These are phyloP conservation scores for Perizoma flavofasciatum DNA, from an alignment of 2,888 invertebrate species.

Conservation along the genomic window DNA sequence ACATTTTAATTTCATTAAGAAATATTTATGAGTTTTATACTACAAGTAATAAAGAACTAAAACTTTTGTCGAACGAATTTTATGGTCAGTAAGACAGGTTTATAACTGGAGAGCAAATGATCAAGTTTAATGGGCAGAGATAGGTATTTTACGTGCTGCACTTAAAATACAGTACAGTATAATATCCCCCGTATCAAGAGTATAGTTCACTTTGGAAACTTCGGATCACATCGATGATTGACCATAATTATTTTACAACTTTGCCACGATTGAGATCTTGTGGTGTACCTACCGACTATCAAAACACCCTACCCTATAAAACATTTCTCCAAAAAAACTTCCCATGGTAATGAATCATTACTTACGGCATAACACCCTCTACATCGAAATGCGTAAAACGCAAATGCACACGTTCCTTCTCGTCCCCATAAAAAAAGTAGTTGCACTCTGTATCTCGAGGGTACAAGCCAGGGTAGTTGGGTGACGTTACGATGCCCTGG, in stretches of 20 bases:
- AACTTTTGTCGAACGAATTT: slow-evolving; percentile 16
- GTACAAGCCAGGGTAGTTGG: slow-evolving; percentile 95
- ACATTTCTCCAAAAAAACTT: too few relatives aligned
- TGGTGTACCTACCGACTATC: too few relatives aligned
- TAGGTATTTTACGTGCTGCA: not conserved
- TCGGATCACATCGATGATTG: too few relatives aligned
- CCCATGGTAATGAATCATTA: slow-evolving; percentile 46
- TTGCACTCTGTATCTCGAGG: slow-evolving; percentile 95
- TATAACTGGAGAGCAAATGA: slow-evolving; percentile 32
- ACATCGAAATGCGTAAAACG: slow-evolving; percentile 96
- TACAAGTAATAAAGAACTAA: slow-evolving; percentile 1
- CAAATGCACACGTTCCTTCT: slow-evolving; percentile 90
- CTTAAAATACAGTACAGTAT: too few relatives aligned
- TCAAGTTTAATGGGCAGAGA: slow-evolving; percentile 28
- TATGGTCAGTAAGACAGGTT: slow-evolving; percentile 27
- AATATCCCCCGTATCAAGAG: too few relatives aligned
- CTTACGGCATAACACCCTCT: slow-evolving; percentile 97
- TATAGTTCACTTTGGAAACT: too few relatives aligned
- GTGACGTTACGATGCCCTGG: slow-evolving; percentile 92
- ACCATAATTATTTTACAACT: too few relatives aligned
- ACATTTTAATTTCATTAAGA: too few relatives aligned
- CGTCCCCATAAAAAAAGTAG: slow-evolving; percentile 93
- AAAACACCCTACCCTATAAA: too few relatives aligned
- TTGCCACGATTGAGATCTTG: too few relatives aligned
- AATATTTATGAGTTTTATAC: not conserved